These are phyloP conservation scores for Hemiprocne comata DNA, from an alignment of 2,113 vertebrate species.

Conservation along the genomic window DNA sequence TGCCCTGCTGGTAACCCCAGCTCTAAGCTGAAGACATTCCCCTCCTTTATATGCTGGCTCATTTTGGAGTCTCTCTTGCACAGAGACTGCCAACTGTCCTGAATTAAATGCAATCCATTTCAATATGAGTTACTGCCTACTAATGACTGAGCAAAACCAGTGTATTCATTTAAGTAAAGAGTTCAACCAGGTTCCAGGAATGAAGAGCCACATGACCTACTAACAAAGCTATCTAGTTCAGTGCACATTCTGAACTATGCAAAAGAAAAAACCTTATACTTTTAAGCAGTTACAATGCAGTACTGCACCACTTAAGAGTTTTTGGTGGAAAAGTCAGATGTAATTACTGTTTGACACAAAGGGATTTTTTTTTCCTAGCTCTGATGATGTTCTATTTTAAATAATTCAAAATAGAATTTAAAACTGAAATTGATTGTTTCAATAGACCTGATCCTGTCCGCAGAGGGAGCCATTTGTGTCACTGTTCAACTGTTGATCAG, in stretches of 20 bases:
- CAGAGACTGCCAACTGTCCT: constrained; percentile 72
- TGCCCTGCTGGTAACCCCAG: constrained; percentile 22
- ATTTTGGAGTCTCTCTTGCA: constrained; percentile 67
- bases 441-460: constrained; percentile 11
- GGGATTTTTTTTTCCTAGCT: constrained; percentile 20
- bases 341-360: constrained; percentile 63
- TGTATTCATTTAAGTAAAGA: constrained; percentile 41
- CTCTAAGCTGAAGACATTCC: constrained; percentile 32
- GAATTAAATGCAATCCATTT: constrained; percentile 59
- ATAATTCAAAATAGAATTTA: constrained; percentile 52
- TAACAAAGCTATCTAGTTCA: constrained; percentile 64
- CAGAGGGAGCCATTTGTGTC: constrained; percentile 17
- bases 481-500: constrained; percentile 18
- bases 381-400: not conserved
- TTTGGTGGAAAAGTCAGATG: constrained; percentile 33
- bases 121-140: constrained; percentile 30
- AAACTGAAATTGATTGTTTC: constrained; percentile 23
- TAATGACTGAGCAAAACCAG: constrained; percentile 64
- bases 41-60: constrained; percentile 28
- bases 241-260: constrained; percentile 15
- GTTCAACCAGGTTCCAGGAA: constrained; percentile 50
- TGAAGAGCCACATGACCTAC: not conserved
- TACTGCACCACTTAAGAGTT: not conserved
- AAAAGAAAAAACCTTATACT: constrained; percentile 40
- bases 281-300: constrained; percentile 41